Evolutionary conservation across 2,888 invertebrate species (phyloP), one percentile per base, ranked within the genome.

Genomic region (Byasa hedistus): DNA sequence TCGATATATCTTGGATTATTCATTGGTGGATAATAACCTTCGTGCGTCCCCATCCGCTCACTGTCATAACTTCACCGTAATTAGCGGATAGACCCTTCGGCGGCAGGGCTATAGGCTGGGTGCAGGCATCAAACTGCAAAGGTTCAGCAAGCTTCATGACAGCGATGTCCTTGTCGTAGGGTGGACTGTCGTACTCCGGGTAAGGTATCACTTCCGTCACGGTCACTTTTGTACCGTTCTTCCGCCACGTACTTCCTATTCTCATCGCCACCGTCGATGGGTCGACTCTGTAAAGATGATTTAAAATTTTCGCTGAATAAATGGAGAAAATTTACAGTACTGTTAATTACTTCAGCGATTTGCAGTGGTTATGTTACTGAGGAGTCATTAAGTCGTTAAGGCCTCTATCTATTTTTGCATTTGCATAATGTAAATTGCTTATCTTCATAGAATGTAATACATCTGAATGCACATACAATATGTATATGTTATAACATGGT

Each of bases 11-110:
- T 10, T 3, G 32, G 32, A 32, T 5, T 32, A 32, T 32, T 32
- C 10, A 32, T 32, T 32, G 32, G 1, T 32, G 32, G 32, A 32
- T 32, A 51, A 10, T 71, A 70, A 89, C 91, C 82, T 79, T 69
- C 5, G 81, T 84, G 23, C 87, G 79, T 0, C 91, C 91, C 91
- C 91, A 91, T 0, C 91, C 91, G 66, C 89, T 87, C 62, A 90
- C 89, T 48, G 76, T 68, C 0, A 87, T 77, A 0, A 74, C 72
- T 0, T 79, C 77, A 0, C 80, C 78, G 0, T 83, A 83, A 0
- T 51, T 71, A 72, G 88, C 73, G 0, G 72, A 57, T 12, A 83
- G 75, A 0, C 74, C 74, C 19, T 69, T 72, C 0, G 75, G 66
- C 0, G 90, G 83, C 39, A 91, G 69, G 0, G 73, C 70, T 27